Evolutionary conservation across 2,797 vertebrate genomes (phyloP).

Genomic region (Sebastes iracundus): DNA sequence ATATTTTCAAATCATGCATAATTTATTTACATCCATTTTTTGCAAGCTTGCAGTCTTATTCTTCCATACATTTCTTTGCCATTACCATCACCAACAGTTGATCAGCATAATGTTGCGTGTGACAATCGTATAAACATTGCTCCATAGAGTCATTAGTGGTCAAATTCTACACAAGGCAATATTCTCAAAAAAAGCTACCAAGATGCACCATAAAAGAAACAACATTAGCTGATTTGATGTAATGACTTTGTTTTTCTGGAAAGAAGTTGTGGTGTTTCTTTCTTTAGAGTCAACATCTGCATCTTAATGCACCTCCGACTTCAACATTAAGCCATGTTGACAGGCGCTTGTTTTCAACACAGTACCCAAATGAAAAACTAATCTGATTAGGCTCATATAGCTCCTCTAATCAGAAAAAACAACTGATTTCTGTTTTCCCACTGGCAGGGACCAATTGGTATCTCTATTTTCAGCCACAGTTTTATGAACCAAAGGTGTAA

Average conservation of each 20-base stretch:
- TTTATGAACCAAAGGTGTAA: slow-evolving; percentile 21
- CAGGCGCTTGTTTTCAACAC: not conserved
- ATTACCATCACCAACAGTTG: not conserved
- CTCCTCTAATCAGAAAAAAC: not conserved
- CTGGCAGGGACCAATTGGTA: not conserved
- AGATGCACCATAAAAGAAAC: not conserved
- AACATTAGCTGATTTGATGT: not conserved
- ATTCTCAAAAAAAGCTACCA: not conserved
- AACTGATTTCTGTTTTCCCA: not conserved
- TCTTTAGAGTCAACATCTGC: not conserved
- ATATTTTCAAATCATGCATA: not conserved
- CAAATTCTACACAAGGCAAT: not conserved
- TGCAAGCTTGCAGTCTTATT: not conserved
- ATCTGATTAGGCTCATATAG: not conserved
- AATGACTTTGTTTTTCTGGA: not conserved
- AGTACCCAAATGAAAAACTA: not conserved
- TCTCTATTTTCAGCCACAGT: slow-evolving; percentile 12
- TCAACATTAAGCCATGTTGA: not conserved
- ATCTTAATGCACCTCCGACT: not conserved
- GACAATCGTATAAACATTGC: not conserved
- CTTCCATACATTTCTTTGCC: not conserved
- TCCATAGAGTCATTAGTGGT: not conserved
- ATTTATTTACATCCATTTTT: not conserved
- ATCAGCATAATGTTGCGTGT: not conserved
- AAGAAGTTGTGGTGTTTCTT: not conserved